Conservation (phyloP, 2,113 vertebrate genomes). For the Otocyon megalotis region DNA sequence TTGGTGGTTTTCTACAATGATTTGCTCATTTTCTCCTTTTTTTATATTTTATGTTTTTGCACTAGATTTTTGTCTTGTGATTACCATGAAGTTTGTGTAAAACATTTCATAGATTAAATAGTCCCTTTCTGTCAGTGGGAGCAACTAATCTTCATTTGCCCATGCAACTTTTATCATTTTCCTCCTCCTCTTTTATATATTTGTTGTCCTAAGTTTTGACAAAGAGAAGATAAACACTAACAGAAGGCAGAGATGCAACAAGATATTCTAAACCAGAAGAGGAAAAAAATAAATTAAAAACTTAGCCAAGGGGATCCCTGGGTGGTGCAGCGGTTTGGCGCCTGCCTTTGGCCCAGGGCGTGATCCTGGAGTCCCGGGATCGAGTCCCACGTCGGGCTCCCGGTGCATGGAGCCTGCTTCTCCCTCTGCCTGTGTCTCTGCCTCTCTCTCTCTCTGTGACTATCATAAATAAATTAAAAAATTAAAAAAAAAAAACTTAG, state of each 20-base stretch:
- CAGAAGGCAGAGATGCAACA: background rate
- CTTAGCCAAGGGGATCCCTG: too few relatives aligned
- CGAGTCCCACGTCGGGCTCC: too few relatives aligned
- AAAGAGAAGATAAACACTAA: background rate
- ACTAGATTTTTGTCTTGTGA: background rate
- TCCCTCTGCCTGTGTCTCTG: too few relatives aligned
- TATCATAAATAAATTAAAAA: too few relatives aligned
- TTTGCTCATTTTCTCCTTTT: background rate
- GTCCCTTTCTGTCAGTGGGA: background rate
- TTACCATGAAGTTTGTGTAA: background rate
- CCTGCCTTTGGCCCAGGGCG: too few relatives aligned
- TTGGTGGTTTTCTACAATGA: background rate
- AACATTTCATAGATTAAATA: background rate
- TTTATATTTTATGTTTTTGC: background rate
- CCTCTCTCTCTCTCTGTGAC: too few relatives aligned
- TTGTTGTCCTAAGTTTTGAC: background rate
- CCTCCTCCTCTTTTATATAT: background rate
- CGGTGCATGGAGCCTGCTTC: too few relatives aligned
- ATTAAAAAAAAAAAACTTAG: background rate
- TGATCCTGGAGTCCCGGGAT: too few relatives aligned
- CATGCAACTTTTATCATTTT: background rate
- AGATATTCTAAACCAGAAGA: background rate
- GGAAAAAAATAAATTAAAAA: background rate
- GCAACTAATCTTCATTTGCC: background rate
- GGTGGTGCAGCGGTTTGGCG: too few relatives aligned